phyloP scores from a whole-genome alignment of 2,888 invertebrate species.

The Stenodera caucasica region DNA sequence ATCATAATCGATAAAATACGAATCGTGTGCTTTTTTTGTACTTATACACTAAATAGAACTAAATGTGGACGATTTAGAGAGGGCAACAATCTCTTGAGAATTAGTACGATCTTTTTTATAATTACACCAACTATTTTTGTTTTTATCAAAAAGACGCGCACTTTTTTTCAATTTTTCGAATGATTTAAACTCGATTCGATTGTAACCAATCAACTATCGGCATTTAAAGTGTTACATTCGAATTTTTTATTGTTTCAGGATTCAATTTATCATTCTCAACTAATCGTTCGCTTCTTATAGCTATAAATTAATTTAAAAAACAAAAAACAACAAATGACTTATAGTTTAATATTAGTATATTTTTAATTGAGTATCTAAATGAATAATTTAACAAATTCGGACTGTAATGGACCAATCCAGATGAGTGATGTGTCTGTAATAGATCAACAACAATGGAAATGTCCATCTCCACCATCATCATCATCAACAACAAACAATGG shows the following conservation, averaged over 20 bases:
- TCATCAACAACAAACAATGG: constrained; percentile 42
- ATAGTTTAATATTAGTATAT: background rate
- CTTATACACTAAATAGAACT: no score
- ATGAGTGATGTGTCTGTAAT: constrained; percentile 41
- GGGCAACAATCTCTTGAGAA: background rate
- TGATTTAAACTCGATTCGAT: no score
- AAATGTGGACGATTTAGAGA: background rate
- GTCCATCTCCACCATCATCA: constrained; percentile 2
- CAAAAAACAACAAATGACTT: background rate
- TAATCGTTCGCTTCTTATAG: background rate
- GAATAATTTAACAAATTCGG: constrained; percentile 26
- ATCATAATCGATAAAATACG: constrained; percentile 21
- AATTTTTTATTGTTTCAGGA: no score
- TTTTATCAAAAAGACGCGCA: background rate
- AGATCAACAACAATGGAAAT: constrained; percentile 39
- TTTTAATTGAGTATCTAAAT: constrained; percentile 12
- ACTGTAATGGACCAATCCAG: constrained; percentile 40
- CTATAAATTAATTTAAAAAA: background rate
- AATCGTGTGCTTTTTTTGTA: constrained; percentile 3
- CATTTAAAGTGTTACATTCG: no score
- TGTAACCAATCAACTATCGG: no score
- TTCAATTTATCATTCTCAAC: no score
- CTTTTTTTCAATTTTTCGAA: background rate
- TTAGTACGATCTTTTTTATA: background rate
- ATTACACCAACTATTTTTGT: background rate